These are phyloP conservation scores for Spea multiplicata DNA, from an alignment of 2,113 vertebrate genomes.

Conservation along the genomic window DNA sequence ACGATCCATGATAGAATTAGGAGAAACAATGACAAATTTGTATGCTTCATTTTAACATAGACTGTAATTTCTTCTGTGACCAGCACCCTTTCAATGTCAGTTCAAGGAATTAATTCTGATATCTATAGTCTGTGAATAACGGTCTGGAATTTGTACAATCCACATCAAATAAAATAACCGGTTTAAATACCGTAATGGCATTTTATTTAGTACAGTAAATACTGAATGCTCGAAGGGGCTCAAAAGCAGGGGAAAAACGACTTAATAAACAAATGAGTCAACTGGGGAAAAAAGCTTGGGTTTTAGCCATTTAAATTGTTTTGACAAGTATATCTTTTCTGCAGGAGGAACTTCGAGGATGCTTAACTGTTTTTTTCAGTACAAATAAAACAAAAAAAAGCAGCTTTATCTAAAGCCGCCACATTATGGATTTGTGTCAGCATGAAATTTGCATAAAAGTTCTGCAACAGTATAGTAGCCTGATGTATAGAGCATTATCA, in stretches of 20 bases:
- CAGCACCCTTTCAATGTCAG: too few species aligned
- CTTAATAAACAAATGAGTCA: conserved; percentile 34
- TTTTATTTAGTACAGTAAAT: conserved; percentile 39
- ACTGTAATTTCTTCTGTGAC: too few species aligned
- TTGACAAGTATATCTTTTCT: conserved; percentile 38
- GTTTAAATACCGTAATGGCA: conserved; percentile 35
- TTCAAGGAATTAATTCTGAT: too few species aligned
- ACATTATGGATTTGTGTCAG: conserved; percentile 48
- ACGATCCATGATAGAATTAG: too few species aligned
- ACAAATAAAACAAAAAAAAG: conserved; percentile 29
- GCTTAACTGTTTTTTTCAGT: conserved; percentile 24
- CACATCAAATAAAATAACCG: conserved; percentile 36
- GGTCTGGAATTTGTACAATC: conserved; percentile 52
- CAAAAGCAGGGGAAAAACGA: conserved; percentile 43
- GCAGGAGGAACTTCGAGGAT: conserved; percentile 17
- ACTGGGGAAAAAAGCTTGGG: conserved; percentile 13
- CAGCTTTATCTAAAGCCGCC: conserved; percentile 43
- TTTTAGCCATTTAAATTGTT: conserved; percentile 39
- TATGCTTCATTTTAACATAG: too few species aligned
- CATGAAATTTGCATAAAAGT: conserved; percentile 47
- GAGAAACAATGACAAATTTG: too few species aligned
- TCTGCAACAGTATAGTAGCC: conserved; percentile 40
- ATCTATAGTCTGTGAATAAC: not conserved
- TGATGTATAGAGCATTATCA: conserved; percentile 38
- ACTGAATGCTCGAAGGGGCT: conserved; percentile 14